Percentiles rank a stretch among this genome's conserved stretches.
Conservation (phyloP, 2,113 vertebrate species). For the Micronycteris hirsuta region DNA sequence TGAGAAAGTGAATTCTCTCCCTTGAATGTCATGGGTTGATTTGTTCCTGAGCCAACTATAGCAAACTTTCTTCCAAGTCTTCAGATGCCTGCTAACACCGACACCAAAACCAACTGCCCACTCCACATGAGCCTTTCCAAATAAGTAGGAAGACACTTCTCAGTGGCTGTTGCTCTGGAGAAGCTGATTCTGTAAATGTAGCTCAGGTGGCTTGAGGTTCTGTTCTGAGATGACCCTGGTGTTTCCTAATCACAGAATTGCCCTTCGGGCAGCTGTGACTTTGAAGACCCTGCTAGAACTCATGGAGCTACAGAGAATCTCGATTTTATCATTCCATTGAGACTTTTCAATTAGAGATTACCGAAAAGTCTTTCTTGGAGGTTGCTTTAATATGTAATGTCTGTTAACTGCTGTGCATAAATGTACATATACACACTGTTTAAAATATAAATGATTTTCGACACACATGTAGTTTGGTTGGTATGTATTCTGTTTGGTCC, state of each 20-base stretch:
- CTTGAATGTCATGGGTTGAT: neutral
- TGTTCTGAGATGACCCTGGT: conserved; percentile 55
- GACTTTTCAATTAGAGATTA: neutral
- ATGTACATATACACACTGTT: neutral
- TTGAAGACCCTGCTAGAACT: conserved; percentile 26
- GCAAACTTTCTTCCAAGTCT: neutral
- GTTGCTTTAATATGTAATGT: neutral
- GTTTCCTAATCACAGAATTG: conserved; percentile 41
- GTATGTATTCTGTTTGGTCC: neutral
- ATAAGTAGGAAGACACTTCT: neutral
- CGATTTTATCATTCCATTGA: neutral
- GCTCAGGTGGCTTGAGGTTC: neutral
- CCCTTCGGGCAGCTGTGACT: conserved; percentile 45
- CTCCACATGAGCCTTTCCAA: neutral
- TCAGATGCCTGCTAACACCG: neutral
- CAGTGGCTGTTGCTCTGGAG: neutral
- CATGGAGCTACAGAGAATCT: neutral
- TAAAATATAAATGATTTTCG: conserved; percentile 32
- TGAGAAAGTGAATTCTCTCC: neutral
- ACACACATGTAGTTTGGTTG: neutral
- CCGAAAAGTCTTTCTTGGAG: neutral
- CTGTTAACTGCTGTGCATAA: neutral
- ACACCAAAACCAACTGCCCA: neutral
- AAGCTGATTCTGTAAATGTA: neutral
- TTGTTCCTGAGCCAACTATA: neutral